Evolutionary conservation across 2,888 invertebrate species (phyloP).

Genomic region (Hydropsyche betteni): DNA sequence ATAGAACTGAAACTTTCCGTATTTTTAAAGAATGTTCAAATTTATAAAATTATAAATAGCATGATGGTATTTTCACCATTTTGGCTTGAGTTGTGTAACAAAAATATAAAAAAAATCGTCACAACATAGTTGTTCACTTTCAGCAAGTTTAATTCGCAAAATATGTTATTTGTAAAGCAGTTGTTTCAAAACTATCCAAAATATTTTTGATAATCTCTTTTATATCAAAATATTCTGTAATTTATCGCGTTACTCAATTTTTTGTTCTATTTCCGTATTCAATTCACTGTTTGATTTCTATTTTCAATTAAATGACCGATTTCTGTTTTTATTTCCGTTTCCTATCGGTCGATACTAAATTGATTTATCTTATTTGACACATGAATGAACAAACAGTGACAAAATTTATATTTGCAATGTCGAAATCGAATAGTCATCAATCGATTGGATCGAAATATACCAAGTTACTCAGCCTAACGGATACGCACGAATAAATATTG

Average conservation of each 20-base stretch:
- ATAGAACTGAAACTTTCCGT: too few species aligned
- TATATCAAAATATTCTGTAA: too few species aligned
- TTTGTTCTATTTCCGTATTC: neutral
- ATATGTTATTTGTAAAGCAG: neutral
- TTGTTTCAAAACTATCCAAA: conserved; percentile 19
- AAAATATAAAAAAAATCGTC: neutral
- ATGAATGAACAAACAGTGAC: neutral
- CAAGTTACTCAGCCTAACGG: neutral
- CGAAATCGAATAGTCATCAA: neutral
- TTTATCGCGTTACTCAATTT: too few species aligned
- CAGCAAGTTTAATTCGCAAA: neutral
- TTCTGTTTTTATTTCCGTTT: too few species aligned
- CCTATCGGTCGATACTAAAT: too few species aligned
- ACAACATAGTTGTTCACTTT: neutral
- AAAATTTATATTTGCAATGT: neutral
- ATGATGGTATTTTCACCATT: too few species aligned
- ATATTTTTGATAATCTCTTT: conserved; percentile 18
- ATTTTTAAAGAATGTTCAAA: too few species aligned
- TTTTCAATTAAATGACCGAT: neutral
- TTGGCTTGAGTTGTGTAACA: neutral
- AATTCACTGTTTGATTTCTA: neutral
- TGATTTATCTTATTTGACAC: neutral
- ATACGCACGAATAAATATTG: conserved; percentile 13
- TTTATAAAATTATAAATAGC: too few species aligned
- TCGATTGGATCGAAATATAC: neutral